Evolutionary conservation across 2,888 invertebrate species (phyloP).

Genomic region (Gymnocheta viridis): DNA sequence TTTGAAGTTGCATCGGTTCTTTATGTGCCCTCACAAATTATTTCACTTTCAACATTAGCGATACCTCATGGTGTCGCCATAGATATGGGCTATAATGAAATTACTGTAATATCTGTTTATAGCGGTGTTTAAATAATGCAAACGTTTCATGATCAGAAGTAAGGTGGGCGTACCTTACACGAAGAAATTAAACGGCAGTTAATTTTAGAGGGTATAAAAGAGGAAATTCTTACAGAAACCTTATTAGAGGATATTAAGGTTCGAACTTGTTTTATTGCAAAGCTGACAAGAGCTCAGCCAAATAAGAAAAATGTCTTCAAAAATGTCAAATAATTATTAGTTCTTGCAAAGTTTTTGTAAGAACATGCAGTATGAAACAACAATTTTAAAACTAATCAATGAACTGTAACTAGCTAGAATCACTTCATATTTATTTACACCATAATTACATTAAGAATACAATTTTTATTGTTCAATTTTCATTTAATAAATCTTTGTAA

Average conservation of each 20-base stretch:
- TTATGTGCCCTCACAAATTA: slow-evolving; percentile 93
- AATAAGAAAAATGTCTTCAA: too few species aligned
- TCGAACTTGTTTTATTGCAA: slow-evolving; percentile 94
- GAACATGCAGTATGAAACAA: too few species aligned
- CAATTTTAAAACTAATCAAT: too few species aligned
- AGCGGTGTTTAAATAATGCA: slow-evolving; percentile 93
- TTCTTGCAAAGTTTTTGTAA: too few species aligned
- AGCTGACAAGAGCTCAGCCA: slow-evolving; percentile 86
- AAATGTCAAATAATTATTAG: too few species aligned
- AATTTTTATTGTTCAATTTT: too few species aligned
- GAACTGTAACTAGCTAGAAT: too few species aligned
- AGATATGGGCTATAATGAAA: slow-evolving; percentile 94
- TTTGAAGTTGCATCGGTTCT: slow-evolving; percentile 93
- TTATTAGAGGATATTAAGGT: slow-evolving; percentile 91
- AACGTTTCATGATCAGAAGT: slow-evolving; percentile 91
- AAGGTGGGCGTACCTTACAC: slow-evolving; percentile 89
- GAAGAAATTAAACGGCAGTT: slow-evolving; percentile 84
- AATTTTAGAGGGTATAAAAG: slow-evolving; percentile 82
- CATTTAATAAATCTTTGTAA: too few species aligned
- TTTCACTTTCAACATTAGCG: slow-evolving; percentile 92
- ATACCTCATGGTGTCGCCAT: slow-evolving; percentile 91
- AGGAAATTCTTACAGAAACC: slow-evolving; percentile 82
- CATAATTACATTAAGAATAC: too few species aligned
- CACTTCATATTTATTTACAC: too few species aligned
- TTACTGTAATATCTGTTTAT: slow-evolving; percentile 91